These are phyloP conservation scores for Periophthalmodon schlosseri DNA, from an alignment of 2,113 vertebrate species.

Conservation along the genomic window DNA sequence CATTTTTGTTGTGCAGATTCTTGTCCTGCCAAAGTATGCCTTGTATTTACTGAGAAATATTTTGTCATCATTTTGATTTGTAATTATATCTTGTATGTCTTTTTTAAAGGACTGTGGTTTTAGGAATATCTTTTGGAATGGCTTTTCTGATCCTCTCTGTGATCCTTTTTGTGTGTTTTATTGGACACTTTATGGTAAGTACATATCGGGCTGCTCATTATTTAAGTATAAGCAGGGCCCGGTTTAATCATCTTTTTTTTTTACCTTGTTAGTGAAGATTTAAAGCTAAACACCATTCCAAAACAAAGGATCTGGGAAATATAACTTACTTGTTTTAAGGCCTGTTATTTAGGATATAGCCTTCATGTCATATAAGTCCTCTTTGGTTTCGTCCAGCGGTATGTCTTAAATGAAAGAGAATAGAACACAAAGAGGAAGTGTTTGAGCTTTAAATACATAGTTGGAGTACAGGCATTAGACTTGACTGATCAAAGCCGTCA, in stretches of 20 bases:
- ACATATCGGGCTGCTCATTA: not conserved
- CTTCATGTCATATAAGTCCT: not conserved
- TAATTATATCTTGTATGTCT: not conserved
- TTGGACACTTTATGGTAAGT: conserved; percentile 92
- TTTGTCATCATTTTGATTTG: not conserved
- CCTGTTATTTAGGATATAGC: not conserved
- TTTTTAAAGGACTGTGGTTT: conserved; percentile 82
- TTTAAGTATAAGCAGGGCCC: not conserved
- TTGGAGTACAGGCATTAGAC: not conserved
- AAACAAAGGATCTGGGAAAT: not conserved
- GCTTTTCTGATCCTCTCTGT: conserved; percentile 88
- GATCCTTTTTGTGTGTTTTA: conserved; percentile 93
- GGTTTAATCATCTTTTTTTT: not conserved
- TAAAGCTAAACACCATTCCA: not conserved
- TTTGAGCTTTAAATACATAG: not conserved
- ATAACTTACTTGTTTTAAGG: not conserved
- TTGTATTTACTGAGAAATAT: not conserved
- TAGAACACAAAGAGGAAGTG: not conserved
- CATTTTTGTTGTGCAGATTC: conserved; percentile 94
- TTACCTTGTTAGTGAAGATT: not conserved
- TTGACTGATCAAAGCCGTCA: not conserved
- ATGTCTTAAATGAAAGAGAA: not conserved
- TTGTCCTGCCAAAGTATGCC: conserved; percentile 91
- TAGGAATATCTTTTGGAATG: conserved; percentile 91
- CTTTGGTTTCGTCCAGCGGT: not conserved